A percentile compares a stretch with the other conserved stretches of the same genome.
These are phyloP conservation scores for Scaptomyza parva DNA, from an alignment of 2,888 invertebrate genomes.

Conservation along the genomic window DNA sequence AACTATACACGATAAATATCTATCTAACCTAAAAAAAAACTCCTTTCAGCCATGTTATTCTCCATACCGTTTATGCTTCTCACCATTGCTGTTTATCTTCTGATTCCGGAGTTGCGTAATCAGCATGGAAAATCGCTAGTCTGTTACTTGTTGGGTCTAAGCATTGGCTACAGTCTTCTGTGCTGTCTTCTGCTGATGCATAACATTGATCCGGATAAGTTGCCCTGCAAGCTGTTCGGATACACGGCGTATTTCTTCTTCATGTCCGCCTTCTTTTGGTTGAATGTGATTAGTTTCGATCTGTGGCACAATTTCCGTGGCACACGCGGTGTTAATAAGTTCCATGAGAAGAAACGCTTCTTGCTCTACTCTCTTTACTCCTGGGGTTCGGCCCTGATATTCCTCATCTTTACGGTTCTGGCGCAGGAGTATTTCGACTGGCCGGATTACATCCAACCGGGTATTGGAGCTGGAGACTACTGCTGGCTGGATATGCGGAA, in stretches of 20 bases:
- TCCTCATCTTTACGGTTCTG: conserved; percentile 71
- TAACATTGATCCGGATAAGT: conserved; percentile 38
- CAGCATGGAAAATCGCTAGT: conserved; percentile 92
- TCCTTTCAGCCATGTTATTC: conserved; percentile 88
- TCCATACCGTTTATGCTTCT: conserved; percentile 90
- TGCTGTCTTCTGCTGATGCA: conserved; percentile 72
- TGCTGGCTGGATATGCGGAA: conserved; percentile 87
- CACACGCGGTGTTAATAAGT: conserved; percentile 79
- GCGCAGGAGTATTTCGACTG: conserved; percentile 78
- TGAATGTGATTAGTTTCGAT: conserved; percentile 94
- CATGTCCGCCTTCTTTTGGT: conserved; percentile 93
- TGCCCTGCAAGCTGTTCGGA: conserved; percentile 81
- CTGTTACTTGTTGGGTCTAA: conserved; percentile 89
- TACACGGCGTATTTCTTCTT: conserved; percentile 91
- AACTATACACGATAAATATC: not conserved
- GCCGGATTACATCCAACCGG: conserved; percentile 84
- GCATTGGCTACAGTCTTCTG: conserved; percentile 88
- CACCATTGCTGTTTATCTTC: conserved; percentile 90
- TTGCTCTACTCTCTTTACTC: conserved; percentile 82
- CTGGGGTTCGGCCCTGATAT: conserved; percentile 81
- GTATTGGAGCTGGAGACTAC: conserved; percentile 85
- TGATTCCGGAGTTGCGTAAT: conserved; percentile 90
- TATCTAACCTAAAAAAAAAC: too few species aligned
- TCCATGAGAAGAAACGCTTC: conserved; percentile 82
- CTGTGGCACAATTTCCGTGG: conserved; percentile 88